Base-by-base conservation (phyloP, 2,113 vertebrate species). In the Coregonus clupeaformis region DNA sequence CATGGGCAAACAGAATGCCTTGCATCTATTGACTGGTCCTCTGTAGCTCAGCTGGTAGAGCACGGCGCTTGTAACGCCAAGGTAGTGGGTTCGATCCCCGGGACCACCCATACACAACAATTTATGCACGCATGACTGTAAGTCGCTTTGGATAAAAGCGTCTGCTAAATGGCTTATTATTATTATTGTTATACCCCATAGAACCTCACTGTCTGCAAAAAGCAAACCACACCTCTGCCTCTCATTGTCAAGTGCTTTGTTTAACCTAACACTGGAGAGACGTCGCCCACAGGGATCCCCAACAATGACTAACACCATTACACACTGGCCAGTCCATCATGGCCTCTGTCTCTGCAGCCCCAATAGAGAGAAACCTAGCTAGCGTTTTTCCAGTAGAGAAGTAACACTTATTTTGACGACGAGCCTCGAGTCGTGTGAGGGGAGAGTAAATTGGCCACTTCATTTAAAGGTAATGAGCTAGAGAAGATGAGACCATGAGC, bases 201-300 rank as follows among this genome's bases (percentile, higher is more conserved):
- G 55, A 59, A 5, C 24, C 18, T 16, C 45, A 29, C 63, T 25
- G 62, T 24, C n/a, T 11, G 29, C 30, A 64, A 3, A 27, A 3
- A 60, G 9, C 9, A 12, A n/a, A 60, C n/a, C 3, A 0, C 5
- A 60, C n/a, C 20, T 24, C n/a, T 60, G 52, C 52, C 71, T 30
- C 20, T 27, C 27, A 20, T 36, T 12, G 68, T 16, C 20, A 32
- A 71, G 27, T 25, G n/a, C 29, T 77, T 49, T 76, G 20, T 65
- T 65, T 71, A 71, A 71, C 68, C 69, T 71, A 65, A 45, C 68
- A 71, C 52, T 55, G 52, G 52, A 55, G 20, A 55, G 52, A 55
- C 45, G 12, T 65, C 18, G 25, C 72, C 45, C 42, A 2, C 13
- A 18, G 72, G 72, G 45, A 65, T 49, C 24, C 63, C 47, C 16